Conservation (phyloP, 2,113 vertebrate genomes). For the Morone saxatilis region DNA sequence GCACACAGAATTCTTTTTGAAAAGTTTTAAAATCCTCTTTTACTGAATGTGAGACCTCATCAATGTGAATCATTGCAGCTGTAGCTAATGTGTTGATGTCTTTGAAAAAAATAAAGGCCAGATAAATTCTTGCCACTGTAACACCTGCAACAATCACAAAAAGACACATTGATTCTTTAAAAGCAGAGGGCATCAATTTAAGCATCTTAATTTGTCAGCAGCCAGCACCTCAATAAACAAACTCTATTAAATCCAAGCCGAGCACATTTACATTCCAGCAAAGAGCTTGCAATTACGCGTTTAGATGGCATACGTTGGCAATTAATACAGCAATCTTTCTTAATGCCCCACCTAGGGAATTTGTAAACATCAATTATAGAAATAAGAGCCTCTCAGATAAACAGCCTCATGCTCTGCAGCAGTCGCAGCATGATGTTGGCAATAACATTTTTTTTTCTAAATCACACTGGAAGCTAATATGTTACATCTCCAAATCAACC, state of each 20-base stretch:
- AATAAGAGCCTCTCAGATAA: slow-evolving; percentile 57
- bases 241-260: slow-evolving; percentile 49
- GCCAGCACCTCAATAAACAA: slow-evolving; percentile 47
- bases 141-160: slow-evolving; percentile 1
- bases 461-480: slow-evolving; percentile 10
- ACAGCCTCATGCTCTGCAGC: slow-evolving; percentile 36
- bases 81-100: not conserved
- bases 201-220: slow-evolving; percentile 31
- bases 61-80: too few species aligned
- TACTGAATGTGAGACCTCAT: too few species aligned
- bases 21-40: too few species aligned
- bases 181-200: slow-evolving; percentile 47
- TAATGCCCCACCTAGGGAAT: slow-evolving; percentile 68
- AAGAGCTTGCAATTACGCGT: slow-evolving; percentile 64
- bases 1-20: not conserved
- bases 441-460: not conserved
- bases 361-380: slow-evolving; percentile 72
- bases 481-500: slow-evolving; percentile 29
- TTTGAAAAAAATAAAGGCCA: not conserved
- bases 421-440: slow-evolving; percentile 14
- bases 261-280: slow-evolving; percentile 61
- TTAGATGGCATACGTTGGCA: slow-evolving; percentile 65
- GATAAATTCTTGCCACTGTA: not conserved
- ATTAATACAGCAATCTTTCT: slow-evolving; percentile 80
- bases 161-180: not conserved